phyloP scores from a whole-genome alignment of 2,888 invertebrate species.

The Standfussiana lucernea region DNA sequence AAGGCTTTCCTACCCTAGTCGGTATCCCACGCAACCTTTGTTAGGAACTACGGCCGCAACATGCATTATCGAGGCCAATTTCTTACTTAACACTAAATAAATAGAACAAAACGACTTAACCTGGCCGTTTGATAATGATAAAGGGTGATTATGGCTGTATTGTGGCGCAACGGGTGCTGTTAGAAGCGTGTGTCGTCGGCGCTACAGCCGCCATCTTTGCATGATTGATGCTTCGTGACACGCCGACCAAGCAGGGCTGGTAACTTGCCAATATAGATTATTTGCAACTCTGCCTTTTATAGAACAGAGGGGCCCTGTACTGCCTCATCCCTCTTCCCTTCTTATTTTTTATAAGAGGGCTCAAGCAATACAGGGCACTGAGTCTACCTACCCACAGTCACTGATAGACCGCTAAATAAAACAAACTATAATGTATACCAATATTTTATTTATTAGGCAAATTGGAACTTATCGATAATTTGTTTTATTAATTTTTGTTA shows the following conservation, averaged over 20 bases:
- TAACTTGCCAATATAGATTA: constrained; percentile 15
- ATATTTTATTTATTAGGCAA: background rate
- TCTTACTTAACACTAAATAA: background rate
- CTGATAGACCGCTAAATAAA: background rate
- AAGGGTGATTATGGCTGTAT: constrained; percentile 42
- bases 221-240: constrained; percentile 79
- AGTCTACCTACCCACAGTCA: background rate
- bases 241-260: constrained; percentile 68
- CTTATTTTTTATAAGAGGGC: background rate
- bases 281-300: background rate
- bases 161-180: constrained; percentile 36
- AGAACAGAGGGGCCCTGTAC: background rate
- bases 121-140: constrained; percentile 41
- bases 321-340: background rate
- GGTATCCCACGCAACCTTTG: background rate
- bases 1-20: background rate
- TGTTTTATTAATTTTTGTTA: background rate
- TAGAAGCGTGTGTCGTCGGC: constrained; percentile 40
- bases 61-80: background rate
- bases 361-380: background rate
- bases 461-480: background rate
- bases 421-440: background rate
- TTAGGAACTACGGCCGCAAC: background rate
- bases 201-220: constrained; percentile 74
- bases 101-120: constrained; percentile 2